Evolutionary conservation across 2,888 invertebrate species (phyloP), one percentile per base, ranked within the genome.

Genomic region (Disparrhopalites patrizii): DNA sequence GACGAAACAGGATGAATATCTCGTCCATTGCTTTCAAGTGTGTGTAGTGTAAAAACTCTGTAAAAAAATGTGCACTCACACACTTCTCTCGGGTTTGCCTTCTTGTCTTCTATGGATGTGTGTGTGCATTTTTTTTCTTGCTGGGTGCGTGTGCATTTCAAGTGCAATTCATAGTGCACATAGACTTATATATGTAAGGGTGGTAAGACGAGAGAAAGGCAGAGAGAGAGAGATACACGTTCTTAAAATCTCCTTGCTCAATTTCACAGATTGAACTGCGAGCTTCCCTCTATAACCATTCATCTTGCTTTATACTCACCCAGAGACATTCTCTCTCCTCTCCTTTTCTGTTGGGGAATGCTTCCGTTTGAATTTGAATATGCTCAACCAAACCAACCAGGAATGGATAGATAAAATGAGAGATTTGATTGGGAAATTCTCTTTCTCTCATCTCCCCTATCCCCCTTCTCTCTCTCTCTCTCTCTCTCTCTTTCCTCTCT

Each of bases 161-260:
- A 36, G 36, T 36, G 47, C 47, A 47, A 47, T 47, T 47, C 47
- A 47, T 47, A 47, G 23, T 47, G 47, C 20, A 18, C n/a, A 55
- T 31, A 31, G 25, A 20, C 18, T 4, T 4, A 3, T 15, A 30
- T 7, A 30, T n/a, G 54, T 15, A 54, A 2, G 30, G 31, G 47
- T 10, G 28, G 28, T n/a, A 30, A 54, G 33, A 52, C 4, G 47
- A 23, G 56, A 56, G 56, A 20, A 38, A 23, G 13, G 36, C 13
- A 56, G 15, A 56, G 23, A 56, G 25, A 23, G 30, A 23, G 31
- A 56, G 8, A 33, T 28, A 15, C 31, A 38, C 58, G 33, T 60
- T 52, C 60, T 43, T 65, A 58, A 65, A 65, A 58, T 60, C 60
- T 65, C 52, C 65, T 57, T 65, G 65, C 65, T 65, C 65, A 58